These are phyloP conservation scores for Baronia brevicornis DNA, from an alignment of 2,888 invertebrate species.

Conservation along the genomic window DNA sequence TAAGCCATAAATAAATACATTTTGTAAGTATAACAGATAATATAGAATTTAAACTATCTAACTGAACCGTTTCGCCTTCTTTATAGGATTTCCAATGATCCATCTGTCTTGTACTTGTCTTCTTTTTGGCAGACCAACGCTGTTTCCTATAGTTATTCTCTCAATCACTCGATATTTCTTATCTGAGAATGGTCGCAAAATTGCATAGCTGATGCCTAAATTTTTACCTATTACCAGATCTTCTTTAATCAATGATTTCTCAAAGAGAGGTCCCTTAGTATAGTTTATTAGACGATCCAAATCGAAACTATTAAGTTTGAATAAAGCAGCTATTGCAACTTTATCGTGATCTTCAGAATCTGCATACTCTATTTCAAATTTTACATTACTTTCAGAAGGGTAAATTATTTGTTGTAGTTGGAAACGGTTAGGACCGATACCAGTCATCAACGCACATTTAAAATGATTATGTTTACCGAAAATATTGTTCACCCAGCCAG, in stretches of 20 bases:
- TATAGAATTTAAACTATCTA: conserved; percentile 9
- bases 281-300: conserved; percentile 47
- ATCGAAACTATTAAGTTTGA: conserved; percentile 43
- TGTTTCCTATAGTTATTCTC: conserved; percentile 44
- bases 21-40: conserved; percentile 22
- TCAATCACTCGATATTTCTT: conserved; percentile 56
- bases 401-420: conserved; percentile 59
- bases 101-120: conserved; percentile 43
- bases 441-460: conserved; percentile 53
- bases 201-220: conserved; percentile 51
- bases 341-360: conserved; percentile 63
- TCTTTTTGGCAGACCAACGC: conserved; percentile 32
- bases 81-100: conserved; percentile 33
- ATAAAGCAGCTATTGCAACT: conserved; percentile 53
- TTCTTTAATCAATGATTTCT: conserved; percentile 41
- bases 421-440: conserved; percentile 61
- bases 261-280: conserved; percentile 45
- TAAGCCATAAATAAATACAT: conserved; percentile 44
- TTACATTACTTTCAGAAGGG: conserved; percentile 45
- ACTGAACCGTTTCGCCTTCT: conserved; percentile 39
- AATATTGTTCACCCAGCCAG: conserved; percentile 51
- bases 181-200: conserved; percentile 50
- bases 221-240: conserved; percentile 54
- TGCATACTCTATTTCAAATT: conserved; percentile 52
- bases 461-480: conserved; percentile 50